Percentiles rank a stretch among this genome's conserved stretches.
These are phyloP conservation scores for Dendrolimus kikuchii DNA, from an alignment of 1,140 invertebrate species.

Conservation along the genomic window DNA sequence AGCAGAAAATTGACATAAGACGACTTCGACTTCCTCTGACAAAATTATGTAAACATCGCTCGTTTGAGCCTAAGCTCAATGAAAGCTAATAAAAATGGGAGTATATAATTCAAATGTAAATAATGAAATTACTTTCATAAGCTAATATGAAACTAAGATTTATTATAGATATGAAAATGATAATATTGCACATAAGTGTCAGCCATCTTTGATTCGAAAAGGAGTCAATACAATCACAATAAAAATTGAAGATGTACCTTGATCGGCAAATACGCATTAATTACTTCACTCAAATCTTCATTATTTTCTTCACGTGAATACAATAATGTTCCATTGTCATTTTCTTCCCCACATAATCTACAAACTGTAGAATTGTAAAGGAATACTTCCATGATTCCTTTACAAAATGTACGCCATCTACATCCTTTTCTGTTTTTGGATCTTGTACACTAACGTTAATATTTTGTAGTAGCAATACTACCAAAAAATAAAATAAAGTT, in stretches of 20 bases:
- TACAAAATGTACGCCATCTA: conserved; percentile 44
- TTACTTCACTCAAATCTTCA: conserved; percentile 74
- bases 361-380: conserved; percentile 80
- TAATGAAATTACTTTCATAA: too few species aligned
- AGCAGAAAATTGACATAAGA: too few species aligned
- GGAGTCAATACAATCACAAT: conserved; percentile 78
- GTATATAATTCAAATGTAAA: too few species aligned
- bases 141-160: too few species aligned
- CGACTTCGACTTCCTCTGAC: too few species aligned
- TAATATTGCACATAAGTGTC: conserved; percentile 23
- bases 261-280: conserved; percentile 81
- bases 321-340: conserved; percentile 77
- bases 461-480: too few species aligned
- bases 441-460: conserved; percentile 2
- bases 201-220: conserved; percentile 46
- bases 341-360: conserved; percentile 81
- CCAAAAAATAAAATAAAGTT: too few species aligned
- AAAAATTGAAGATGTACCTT: conserved; percentile 73
- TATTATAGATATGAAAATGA: conserved; percentile 46
- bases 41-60: too few species aligned
- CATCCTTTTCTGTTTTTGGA: conserved; percentile 24
- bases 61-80: too few species aligned
- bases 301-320: conserved; percentile 73
- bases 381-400: conserved; percentile 53
- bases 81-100: too few species aligned